Conservation (phyloP, 2,113 vertebrate species). For the Nestor notabilis region DNA sequence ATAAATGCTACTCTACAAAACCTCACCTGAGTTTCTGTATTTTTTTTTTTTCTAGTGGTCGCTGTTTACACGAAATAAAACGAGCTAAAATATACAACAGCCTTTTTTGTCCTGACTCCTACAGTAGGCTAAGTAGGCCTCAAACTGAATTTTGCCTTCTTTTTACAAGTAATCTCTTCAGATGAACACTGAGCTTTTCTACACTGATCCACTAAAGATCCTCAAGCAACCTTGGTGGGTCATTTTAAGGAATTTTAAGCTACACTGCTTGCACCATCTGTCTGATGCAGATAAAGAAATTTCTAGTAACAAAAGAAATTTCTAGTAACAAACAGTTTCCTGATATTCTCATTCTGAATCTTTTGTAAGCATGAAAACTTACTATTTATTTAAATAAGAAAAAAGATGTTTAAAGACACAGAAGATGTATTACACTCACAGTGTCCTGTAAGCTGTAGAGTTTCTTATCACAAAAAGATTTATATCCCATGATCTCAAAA, state of each 20-base stretch:
- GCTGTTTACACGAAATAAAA: neutral
- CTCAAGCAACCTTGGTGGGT: neutral
- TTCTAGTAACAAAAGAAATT: neutral
- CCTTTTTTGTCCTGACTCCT: neutral
- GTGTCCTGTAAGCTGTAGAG: neutral
- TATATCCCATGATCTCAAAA: neutral
- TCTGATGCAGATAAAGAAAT: neutral
- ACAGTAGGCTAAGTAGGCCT: neutral
- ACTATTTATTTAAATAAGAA: neutral
- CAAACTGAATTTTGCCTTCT: neutral
- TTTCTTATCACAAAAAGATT: conserved; percentile 23
- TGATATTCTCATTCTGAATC: neutral
- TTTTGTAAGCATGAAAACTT: neutral
- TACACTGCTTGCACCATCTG: neutral
- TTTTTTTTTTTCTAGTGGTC: neutral
- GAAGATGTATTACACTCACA: neutral
- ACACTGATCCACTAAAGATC: neutral
- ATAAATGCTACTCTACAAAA: neutral
- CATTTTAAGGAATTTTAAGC: neutral
- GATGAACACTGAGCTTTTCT: neutral
- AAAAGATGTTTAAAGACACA: neutral
- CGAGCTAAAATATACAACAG: rapidly evolving
- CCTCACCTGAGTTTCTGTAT: rapidly evolving
- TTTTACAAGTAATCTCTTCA: neutral
- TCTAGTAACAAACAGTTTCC: neutral